These are phyloP conservation scores for Orthosia gracilis DNA, from an alignment of 2,888 invertebrate species.

Conservation along the genomic window DNA sequence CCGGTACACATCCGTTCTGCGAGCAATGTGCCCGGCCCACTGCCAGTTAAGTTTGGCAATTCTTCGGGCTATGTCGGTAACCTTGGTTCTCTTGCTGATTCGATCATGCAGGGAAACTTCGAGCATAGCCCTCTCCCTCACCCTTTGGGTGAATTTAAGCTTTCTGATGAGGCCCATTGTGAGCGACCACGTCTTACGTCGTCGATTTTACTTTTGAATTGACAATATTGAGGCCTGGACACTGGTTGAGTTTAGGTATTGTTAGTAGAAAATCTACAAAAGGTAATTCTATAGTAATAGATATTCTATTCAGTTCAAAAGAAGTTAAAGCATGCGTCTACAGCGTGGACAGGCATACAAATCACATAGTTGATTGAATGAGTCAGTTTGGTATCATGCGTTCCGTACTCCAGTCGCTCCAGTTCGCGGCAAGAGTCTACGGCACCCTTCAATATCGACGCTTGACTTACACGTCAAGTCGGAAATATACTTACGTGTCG, in stretches of 20 bases:
- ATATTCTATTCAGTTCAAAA: conserved; percentile 11
- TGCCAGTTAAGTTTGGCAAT: no score
- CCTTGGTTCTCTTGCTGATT: no score
- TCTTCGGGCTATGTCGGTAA: no score
- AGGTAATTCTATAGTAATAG: not conserved
- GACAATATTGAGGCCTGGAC: no score
- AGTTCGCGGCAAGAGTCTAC: conserved; percentile 44
- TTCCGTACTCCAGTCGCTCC: conserved; percentile 15
- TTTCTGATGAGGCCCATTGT: no score
- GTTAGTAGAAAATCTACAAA: not conserved
- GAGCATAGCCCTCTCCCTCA: no score
- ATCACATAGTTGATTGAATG: conserved; percentile 39
- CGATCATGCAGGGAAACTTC: no score
- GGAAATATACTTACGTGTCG: no score
- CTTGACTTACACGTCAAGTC: conserved; percentile 1
- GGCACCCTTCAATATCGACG: conserved; percentile 26
- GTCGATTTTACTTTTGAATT: not conserved
- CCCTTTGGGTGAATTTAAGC: no score
- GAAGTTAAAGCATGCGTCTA: conserved; percentile 17
- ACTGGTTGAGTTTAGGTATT: not conserved
- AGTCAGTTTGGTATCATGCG: conserved; percentile 46
- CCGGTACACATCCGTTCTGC: no score
- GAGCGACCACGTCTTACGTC: no score
- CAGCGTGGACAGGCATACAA: conserved; percentile 14
- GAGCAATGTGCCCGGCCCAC: no score